Evolutionary conservation across 2,888 invertebrate species (phyloP), one percentile per base, ranked within the genome.

Genomic region (Onchidella celtica): DNA sequence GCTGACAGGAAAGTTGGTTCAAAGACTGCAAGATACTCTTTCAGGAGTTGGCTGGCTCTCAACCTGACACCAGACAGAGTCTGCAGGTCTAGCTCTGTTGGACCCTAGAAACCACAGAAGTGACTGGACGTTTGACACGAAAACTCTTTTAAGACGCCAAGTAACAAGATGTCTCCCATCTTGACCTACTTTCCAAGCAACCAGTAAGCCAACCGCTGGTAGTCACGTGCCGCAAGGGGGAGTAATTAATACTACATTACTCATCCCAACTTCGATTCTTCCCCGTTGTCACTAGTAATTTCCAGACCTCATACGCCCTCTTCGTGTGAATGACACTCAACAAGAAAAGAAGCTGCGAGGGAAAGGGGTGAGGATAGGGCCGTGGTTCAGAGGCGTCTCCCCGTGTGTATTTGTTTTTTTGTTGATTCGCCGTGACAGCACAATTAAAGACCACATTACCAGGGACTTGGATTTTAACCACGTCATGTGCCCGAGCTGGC

Each of bases 371-470:
- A n/a, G n/a, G n/a, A n/a, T n/a, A n/a, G n/a, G n/a, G n/a, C n/a
- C n/a, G n/a, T n/a, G n/a, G n/a, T n/a, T n/a, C n/a, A n/a, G n/a
- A n/a, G n/a, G n/a, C n/a, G n/a, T n/a, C n/a, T n/a, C n/a, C 27
- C n/a, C 61, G 55, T 21, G n/a, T 29, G 29, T 38, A 65, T 32
- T 75, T 75, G 63, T 36, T 47, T 75, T 65, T 75, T 29, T 38
- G 32, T 6, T 65, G 40, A 75, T 75, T 75, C 38, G 63, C 55
- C 47, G 40, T 75, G 75, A 75, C 75, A 75, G 63, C 63, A 75
- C 75, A 75, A 75, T 75, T 65, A 75, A 75, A 75, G 40, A 65
- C 47, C 65, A 63, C 75, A 75, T 75, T 75, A 65, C 75, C 36
- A 65, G 65, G 27, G 29, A 38, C 47, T 17, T 1, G 40, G 38